A percentile compares a stretch with the other conserved stretches of the same genome.
Evolutionary conservation across 2,797 vertebrate genomes (phyloP).

Genomic region (Gadopsis marmoratus): DNA sequence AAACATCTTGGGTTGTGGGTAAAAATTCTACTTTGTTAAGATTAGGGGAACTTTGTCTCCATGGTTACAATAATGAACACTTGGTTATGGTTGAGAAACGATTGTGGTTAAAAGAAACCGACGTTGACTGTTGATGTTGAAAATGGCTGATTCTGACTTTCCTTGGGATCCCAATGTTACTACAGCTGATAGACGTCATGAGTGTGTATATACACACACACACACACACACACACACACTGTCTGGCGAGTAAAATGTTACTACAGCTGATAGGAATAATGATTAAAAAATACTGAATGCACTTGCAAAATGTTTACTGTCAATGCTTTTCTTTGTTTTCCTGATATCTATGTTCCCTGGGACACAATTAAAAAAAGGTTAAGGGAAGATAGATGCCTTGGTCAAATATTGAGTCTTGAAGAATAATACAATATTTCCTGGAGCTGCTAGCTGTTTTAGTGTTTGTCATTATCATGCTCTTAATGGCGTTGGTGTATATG

Average conservation of each 20-base stretch:
- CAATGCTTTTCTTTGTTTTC: neutral
- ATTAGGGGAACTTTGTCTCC: neutral
- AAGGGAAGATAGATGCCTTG: neutral
- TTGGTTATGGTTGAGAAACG: neutral
- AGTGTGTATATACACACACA: neutral
- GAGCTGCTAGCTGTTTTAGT: neutral
- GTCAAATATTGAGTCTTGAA: neutral
- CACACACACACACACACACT: too few relatives aligned
- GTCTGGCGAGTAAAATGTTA: neutral
- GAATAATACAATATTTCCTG: neutral
- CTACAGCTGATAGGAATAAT: neutral
- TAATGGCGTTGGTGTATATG: neutral
- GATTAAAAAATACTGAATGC: neutral
- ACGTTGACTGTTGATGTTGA: too few relatives aligned
- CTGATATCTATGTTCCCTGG: neutral
- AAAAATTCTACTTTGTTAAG: neutral
- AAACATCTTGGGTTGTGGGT: neutral
- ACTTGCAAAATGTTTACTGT: neutral
- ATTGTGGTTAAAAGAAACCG: too few relatives aligned
- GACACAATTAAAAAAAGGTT: neutral
- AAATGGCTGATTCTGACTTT: neutral
- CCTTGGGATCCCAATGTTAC: neutral
- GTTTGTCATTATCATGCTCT: constrained; percentile 37
- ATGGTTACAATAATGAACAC: neutral
- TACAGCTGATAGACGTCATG: neutral